Base-by-base conservation (phyloP, 2,113 vertebrate species). In the Malurus melanocephalus region DNA sequence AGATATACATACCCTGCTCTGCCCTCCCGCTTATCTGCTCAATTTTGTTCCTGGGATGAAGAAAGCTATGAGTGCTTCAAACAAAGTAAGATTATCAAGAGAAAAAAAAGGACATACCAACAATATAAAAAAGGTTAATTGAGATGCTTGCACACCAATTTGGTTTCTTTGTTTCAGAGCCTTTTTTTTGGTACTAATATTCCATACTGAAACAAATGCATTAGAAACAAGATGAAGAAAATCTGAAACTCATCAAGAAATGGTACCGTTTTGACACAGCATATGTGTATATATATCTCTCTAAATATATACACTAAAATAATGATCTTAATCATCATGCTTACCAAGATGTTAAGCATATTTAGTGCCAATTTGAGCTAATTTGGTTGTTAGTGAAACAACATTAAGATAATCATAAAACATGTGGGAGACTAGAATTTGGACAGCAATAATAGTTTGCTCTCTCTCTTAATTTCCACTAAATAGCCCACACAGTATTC, bases 401-500 rank as follows among this genome's bases (percentile, higher is more conserved):
- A 53, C 4, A 75, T 52, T 9, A 73, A 38, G 20, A 32, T 8
- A 69, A 32, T 48, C 12, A 75, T 72, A 88, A 88, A 85, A 9
- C 13, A 42, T 35, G 6, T 79, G 85, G n/a, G 23, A 79, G 68
- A 57, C 46, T 67, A 49, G 33, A 14, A 73, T 57, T 33, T 87
- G 19, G 68, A 83, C 72, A 85, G 40, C 26, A 73, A 59, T 88
- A 94, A 60, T 69, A 81, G 13, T 61, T 86, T 33, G 1, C 21
- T 78, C 16, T 32, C 26, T 76, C 33, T 46, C 21, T 27, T 76
- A n/a, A n/a, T 74, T 78, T 96, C 85, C 61, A 93, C 73, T 94
- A 96, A 90, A 81, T 55, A 21, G 28, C 51, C 24, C 32, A 74
- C 23, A 2, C 17, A 95, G 57, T 92, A 76, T 93, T 79, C 24